Base-by-base conservation (phyloP, 2,888 invertebrate species). In the Pachliopta kotzebuea region DNA sequence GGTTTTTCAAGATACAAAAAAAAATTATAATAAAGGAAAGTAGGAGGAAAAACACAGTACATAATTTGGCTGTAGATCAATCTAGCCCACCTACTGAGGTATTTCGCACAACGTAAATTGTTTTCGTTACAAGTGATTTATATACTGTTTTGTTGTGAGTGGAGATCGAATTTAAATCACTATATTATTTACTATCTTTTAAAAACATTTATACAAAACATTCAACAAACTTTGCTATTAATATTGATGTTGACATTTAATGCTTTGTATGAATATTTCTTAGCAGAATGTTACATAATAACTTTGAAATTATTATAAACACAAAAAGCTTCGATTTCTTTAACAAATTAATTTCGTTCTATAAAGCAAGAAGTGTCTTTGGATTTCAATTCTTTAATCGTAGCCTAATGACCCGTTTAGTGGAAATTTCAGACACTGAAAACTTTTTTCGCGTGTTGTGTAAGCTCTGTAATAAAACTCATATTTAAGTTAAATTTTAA, bases 31-130 rank as follows among this genome's bases (percentile, higher is more conserved):
- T 26, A 45, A 55, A 56, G 31, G 52, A 17, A 31, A 31, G 7
- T 50, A 52, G 52, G 62, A 52, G 50, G 52, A 52, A 56, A 56
- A 62, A 57, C 56, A 23, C 37, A 26, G 53, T 57, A 24, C 29
- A 42, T 58, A 58, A 45, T 62, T 53, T 18, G 57, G 53, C 45
- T 58, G 53, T 63, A 53, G 57, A 62, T 63, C 63, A 63, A 63
- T 57, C 63, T 42, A 45, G 45, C 60, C 31, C 64, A 64, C 56
- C 64, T 60, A 64, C 64, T 56, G 60, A 56, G 60, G 64, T 60
- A 64, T 64, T 60, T 64, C 64, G 52, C 29, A 60, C 56, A 60
- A 21, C 52, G 56, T 64, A 64, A 64, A 64, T 64, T 64, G 64
- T 60, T 64, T 60, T 60, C 60, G 64, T 56, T 60, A 18, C 45